These are phyloP conservation scores for Abrostola triplasia DNA, from an alignment of 2,888 invertebrate species.

Conservation along the genomic window DNA sequence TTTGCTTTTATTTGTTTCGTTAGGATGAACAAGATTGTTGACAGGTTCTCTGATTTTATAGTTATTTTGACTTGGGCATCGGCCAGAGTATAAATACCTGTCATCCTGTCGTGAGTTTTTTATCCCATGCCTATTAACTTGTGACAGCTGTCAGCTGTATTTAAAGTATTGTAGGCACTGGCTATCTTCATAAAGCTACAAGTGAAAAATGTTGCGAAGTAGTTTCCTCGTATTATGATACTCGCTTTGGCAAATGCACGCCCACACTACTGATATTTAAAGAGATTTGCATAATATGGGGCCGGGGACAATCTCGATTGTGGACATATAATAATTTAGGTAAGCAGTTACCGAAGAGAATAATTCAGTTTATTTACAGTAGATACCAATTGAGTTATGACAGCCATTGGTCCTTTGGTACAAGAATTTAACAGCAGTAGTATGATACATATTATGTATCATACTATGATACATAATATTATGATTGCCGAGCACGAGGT, in stretches of 20 bases:
- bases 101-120: background rate
- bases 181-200: background rate
- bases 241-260: background rate
- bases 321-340: background rate
- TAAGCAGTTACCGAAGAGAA: too few species aligned
- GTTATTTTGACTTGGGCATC: background rate
- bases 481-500: too few species aligned
- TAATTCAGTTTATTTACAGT: too few species aligned
- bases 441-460: too few species aligned
- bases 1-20: too few species aligned
- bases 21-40: background rate
- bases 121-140: background rate
- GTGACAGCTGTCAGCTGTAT: background rate
- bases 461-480: too few species aligned
- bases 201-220: background rate
- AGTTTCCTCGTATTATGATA: background rate
- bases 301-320: background rate
- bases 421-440: too few species aligned
- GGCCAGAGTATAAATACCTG: background rate
- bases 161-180: background rate
- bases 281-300: conserved; percentile 1
- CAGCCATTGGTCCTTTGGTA: too few species aligned
- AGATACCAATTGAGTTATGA: too few species aligned
- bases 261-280: conserved; percentile 2
- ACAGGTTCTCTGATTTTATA: background rate